phyloP scores from a whole-genome alignment of 1,140 invertebrate species.

The Plutomurus gul region DNA sequence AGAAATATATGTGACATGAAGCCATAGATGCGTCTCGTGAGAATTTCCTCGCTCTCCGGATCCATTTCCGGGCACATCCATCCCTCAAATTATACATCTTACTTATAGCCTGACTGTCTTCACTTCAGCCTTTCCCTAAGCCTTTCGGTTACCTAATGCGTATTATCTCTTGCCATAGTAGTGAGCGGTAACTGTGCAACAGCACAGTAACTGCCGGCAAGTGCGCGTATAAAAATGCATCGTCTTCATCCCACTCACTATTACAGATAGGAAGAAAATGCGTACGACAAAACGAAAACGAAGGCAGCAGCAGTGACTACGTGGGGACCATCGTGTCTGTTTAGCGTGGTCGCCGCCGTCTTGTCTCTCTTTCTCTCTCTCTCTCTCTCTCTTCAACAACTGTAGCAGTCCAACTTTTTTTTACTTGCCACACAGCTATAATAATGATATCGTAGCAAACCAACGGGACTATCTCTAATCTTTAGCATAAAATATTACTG shows the following conservation, averaged over 20 bases:
- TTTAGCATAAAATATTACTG: conserved; percentile 11
- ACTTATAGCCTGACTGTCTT: conserved; percentile 26
- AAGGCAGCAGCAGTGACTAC: too few relatives aligned
- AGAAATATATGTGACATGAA: conserved; percentile 49
- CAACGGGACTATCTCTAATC: conserved; percentile 15
- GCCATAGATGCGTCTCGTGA: conserved; percentile 46
- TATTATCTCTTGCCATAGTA: not conserved
- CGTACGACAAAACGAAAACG: too few relatives aligned
- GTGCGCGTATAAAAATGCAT: not conserved
- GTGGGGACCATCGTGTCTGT: too few relatives aligned
- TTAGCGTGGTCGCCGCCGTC: not conserved
- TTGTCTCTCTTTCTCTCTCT: not conserved
- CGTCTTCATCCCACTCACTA: not conserved
- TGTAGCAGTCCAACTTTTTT: not conserved
- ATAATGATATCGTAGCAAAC: conserved; percentile 13
- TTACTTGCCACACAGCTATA: not conserved
- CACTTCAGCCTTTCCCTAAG: conserved; percentile 1
- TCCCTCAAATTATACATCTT: conserved; percentile 46
- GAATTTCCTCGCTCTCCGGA: conserved; percentile 39
- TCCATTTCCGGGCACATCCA: conserved; percentile 45
- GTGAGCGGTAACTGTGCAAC: not conserved
- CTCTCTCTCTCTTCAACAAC: not conserved
- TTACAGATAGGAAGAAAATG: not conserved
- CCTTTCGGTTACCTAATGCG: not conserved
- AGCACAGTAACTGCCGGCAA: not conserved